phyloP scores from a whole-genome alignment of 2,888 invertebrate genomes.

The Drosophila recens region DNA sequence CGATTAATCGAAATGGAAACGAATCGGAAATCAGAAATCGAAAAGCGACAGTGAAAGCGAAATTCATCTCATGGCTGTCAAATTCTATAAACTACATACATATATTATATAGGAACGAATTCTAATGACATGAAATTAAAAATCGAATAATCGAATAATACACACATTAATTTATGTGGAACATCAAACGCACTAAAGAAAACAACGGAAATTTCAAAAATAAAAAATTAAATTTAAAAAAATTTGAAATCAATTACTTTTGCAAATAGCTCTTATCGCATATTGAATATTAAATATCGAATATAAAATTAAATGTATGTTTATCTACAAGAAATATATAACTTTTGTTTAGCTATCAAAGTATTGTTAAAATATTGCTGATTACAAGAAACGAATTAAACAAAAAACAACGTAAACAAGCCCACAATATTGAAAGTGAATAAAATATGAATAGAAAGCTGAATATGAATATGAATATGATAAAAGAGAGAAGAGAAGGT shows the following conservation, averaged over 20 bases:
- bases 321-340: constrained; percentile 30
- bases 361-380: constrained; percentile 40
- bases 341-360: constrained; percentile 52
- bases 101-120: neutral
- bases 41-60: constrained; percentile 2
- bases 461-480: neutral
- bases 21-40: neutral
- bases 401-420: constrained; percentile 52
- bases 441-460: neutral
- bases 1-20: neutral
- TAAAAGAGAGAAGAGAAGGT: neutral
- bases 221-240: neutral
- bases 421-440: constrained; percentile 50
- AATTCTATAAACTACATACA: neutral
- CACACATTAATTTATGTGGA: constrained; percentile 19
- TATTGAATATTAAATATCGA: constrained; percentile 7
- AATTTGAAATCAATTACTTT: constrained; percentile 22
- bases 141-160: constrained; percentile 9
- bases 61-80: neutral
- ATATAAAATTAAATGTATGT: constrained; percentile 20
- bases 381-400: constrained; percentile 19
- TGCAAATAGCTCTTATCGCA: constrained; percentile 35
- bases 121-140: neutral
- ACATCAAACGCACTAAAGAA: constrained; percentile 43
- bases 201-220: constrained; percentile 24